Percentiles rank a stretch among this genome's conserved stretches.
Evolutionary conservation across 2,888 invertebrate genomes (phyloP).

Genomic region (Cataglyphis cursor): DNA sequence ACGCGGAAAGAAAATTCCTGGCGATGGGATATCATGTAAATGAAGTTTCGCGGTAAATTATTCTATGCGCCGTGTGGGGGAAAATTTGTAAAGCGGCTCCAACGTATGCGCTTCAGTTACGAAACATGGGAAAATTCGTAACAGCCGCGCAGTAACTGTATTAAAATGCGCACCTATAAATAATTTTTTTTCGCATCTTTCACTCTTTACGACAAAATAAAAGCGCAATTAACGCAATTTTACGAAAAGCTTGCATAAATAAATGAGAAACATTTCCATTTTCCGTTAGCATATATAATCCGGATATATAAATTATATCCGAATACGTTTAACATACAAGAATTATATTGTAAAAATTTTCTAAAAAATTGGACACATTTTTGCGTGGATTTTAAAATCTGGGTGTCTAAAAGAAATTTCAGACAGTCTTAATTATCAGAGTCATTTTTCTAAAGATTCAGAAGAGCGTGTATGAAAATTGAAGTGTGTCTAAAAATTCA

Average conservation of each 20-base stretch:
- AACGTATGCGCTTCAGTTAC: neutral
- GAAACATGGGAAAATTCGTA: slow-evolving; percentile 2
- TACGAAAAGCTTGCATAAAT: neutral
- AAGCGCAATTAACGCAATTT: slow-evolving; percentile 10
- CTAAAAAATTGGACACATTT: too few relatives aligned
- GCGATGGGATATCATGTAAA: slow-evolving; percentile 19
- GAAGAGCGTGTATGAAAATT: too few relatives aligned
- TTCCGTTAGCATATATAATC: neutral
- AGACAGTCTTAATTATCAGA: too few relatives aligned
- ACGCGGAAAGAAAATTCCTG: neutral
- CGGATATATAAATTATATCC: too few relatives aligned
- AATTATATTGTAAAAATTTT: neutral
- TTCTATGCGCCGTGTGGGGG: slow-evolving; percentile 5
- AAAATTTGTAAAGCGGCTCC: slow-evolving; percentile 30
- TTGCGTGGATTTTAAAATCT: too few relatives aligned
- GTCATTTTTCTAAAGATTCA: too few relatives aligned
- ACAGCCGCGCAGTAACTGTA: slow-evolving; percentile 4
- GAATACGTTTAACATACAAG: slow-evolving; percentile 6
- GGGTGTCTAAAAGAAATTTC: too few relatives aligned
- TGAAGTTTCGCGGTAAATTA: slow-evolving; percentile 25
- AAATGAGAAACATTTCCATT: slow-evolving; percentile 4
- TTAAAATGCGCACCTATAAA: slow-evolving; percentile 22
- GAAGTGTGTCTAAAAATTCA: too few relatives aligned
- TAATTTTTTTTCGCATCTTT: neutral
- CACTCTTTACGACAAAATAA: neutral